Base-by-base conservation (phyloP, 1,140 invertebrate species). In the Brachionus asplanchnoidis region DNA sequence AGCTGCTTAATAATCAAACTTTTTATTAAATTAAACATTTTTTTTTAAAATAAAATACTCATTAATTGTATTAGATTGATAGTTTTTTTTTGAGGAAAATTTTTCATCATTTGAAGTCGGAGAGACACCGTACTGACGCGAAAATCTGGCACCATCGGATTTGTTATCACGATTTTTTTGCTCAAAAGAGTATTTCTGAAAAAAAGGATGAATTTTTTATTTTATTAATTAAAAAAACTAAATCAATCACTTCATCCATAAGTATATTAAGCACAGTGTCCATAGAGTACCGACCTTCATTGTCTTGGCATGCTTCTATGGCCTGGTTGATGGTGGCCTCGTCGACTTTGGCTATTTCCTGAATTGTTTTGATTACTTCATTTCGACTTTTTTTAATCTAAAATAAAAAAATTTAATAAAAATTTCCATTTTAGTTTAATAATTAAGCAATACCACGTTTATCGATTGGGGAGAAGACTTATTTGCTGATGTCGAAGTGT, bases 241-340 rank as follows among this genome's bases (percentile, higher is more conserved):
- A 23, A 17, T 14, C 4, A 82, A 40, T 17, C 14, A 68, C 60
- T 53, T 84, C 65, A 56, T 84, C 82, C 40, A 70, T 68, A 28
- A 84, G 11, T 17, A 84, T 40, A 56, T 68, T 84, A 5, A 84
- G 32, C 3, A 84, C 82, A 26, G 46, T 53, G 12, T 84, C 82
- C 40, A 84, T 68, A 5, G 82, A 70, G n/a, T 84, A 84, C 3
- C 60, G 32, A 14, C 82, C 82, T 68, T 68, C 60, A 73, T 42
- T 84, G 36, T 84, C 82, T 46, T 84, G 60, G 46, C 82, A 84
- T 50, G 82, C 82, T 28, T 84, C 82, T 2, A 84, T 84, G 0
- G 60, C 60, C 53, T 70, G 60, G 40, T 70, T 73, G 17, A 84
- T 84, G 3, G 82, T 46, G 3, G 23, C 40, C 23, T 84, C 82